Evolutionary conservation across 2,113 vertebrate genomes (phyloP).

Genomic region (Melanostigma gelatinosum): DNA sequence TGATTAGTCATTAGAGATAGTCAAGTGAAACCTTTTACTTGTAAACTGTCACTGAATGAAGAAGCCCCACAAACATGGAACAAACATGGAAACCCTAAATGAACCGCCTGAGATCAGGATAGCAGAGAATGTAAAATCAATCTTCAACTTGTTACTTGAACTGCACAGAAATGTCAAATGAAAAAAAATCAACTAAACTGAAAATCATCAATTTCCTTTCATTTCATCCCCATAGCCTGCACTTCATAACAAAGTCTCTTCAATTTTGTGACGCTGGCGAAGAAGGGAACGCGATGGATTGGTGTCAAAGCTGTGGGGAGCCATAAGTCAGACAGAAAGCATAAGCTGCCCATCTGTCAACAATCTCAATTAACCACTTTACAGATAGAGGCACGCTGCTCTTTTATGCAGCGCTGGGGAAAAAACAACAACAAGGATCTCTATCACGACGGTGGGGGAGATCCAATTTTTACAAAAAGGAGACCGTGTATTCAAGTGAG

Average conservation of each 20-base stretch:
- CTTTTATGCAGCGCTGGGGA: constrained; percentile 26
- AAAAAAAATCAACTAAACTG: not conserved
- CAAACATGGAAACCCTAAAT: not conserved
- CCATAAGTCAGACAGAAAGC: constrained; percentile 41
- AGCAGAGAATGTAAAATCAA: not conserved
- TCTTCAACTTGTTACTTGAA: constrained; percentile 1
- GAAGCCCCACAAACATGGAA: not conserved
- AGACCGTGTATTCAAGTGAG: constrained; percentile 68
- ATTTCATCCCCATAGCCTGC: constrained; percentile 48
- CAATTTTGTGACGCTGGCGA: constrained; percentile 69
- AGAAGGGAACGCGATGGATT: constrained; percentile 70
- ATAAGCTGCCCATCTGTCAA: constrained; percentile 65
- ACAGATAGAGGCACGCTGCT: constrained; percentile 37
- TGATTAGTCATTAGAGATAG: not conserved
- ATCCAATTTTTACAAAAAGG: constrained; percentile 56
- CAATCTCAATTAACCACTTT: constrained; percentile 64
- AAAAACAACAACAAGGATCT: constrained; percentile 45
- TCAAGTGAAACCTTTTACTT: not conserved
- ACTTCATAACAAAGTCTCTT: constrained; percentile 67
- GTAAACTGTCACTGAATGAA: not conserved
- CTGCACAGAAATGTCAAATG: not conserved
- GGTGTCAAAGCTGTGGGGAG: constrained; percentile 59
- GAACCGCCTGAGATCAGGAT: not conserved
- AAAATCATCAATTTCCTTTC: constrained; percentile 36
- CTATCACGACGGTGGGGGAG: constrained; percentile 41